phyloP scores from a whole-genome alignment of 2,113 vertebrate species.

The Podocnemis expansa region DNA sequence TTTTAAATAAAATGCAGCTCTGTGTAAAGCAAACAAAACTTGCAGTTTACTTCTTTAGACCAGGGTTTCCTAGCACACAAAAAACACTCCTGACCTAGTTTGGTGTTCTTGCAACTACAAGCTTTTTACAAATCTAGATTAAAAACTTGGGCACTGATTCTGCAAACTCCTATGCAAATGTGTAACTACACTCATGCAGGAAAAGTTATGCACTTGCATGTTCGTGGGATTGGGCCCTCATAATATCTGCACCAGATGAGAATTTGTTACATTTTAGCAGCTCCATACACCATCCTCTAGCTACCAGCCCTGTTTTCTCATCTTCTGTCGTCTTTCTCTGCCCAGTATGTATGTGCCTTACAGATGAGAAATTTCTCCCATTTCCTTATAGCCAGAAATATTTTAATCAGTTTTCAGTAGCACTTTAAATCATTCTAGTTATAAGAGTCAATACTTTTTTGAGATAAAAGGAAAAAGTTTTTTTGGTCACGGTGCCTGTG shows the following conservation, averaged over 20 bases:
- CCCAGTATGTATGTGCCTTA: neutral
- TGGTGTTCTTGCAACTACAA: neutral
- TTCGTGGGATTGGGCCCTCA: neutral
- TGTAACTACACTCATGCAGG: neutral
- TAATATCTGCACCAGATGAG: neutral
- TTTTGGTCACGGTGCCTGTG: neutral
- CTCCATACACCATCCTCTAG: neutral
- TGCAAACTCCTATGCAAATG: neutral
- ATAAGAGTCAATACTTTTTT: neutral
- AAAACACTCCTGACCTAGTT: neutral
- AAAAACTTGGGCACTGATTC: neutral
- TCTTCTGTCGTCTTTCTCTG: neutral
- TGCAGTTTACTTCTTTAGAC: neutral
- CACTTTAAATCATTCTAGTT: neutral
- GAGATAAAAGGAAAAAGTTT: neutral
- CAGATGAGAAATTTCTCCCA: neutral
- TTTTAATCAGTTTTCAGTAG: neutral
- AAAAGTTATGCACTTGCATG: neutral
- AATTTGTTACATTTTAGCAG: neutral
- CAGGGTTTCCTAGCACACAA: neutral
- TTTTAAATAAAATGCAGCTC: neutral
- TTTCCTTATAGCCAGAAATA: neutral
- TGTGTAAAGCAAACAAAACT: neutral
- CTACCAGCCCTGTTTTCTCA: neutral
- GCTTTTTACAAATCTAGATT: neutral